A percentile compares a stretch with the other conserved stretches of the same genome.
These are phyloP conservation scores for Sminthopsis crassicaudata DNA, from an alignment of 2,113 vertebrate species.

Conservation along the genomic window DNA sequence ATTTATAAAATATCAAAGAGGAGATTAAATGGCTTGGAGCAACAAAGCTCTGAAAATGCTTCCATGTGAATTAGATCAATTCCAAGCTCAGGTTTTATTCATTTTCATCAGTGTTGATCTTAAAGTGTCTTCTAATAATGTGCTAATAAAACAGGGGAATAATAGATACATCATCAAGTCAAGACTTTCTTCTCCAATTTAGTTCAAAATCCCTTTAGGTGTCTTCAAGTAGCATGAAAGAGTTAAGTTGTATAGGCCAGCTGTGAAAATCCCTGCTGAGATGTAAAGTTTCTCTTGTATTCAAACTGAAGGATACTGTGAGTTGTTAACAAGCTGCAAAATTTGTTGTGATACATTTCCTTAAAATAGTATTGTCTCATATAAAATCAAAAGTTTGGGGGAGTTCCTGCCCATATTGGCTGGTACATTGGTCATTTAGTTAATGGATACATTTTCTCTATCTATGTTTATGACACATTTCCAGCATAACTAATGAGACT, in stretches of 20 bases:
- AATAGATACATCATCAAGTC: slow-evolving; percentile 2
- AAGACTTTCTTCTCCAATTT: not conserved
- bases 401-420: not conserved
- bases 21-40: slow-evolving; percentile 48
- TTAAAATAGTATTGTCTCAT: not conserved
- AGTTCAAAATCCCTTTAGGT: not conserved
- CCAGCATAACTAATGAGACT: not conserved
- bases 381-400: not conserved
- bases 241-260: not conserved
- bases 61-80: slow-evolving; percentile 65
- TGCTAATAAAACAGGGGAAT: slow-evolving; percentile 21
- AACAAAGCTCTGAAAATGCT: slow-evolving; percentile 58
- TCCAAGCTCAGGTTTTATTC: slow-evolving; percentile 68
- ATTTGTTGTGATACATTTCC: not conserved
- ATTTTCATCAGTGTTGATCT: slow-evolving; percentile 52
- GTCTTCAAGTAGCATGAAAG: not conserved
- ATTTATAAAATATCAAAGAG: slow-evolving; percentile 55
- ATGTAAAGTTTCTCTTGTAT: not conserved
- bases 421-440: not conserved
- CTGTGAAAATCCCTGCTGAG: not conserved
- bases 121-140: slow-evolving; percentile 4
- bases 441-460: not conserved
- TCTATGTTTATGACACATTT: not conserved
- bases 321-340: not conserved
- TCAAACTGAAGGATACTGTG: not conserved